Base-by-base conservation (phyloP, 1,140 invertebrate genomes). In the Spodoptera frugiperda region DNA sequence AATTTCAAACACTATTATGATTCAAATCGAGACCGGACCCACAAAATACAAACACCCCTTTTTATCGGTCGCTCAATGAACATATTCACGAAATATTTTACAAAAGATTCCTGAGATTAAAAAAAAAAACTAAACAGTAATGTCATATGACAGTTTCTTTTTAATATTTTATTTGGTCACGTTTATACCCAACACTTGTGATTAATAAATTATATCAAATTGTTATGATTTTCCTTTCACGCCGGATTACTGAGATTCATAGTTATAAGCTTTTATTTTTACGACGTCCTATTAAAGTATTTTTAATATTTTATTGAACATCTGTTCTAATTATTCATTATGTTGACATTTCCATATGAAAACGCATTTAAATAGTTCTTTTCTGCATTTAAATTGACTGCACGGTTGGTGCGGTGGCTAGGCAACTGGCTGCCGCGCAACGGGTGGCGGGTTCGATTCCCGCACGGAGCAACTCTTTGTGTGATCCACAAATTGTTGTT, bases 1-100 rank as follows among this genome's bases (percentile, higher is more conserved):
- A 93, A 92, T 93, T 92, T 90, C 84, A 85, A 91, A 91, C 89
- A 90, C 90, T 91, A 93, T 93, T 93, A 93, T 92, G 82, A 93
- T 92, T 93, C 89, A 93, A 92, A 93, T 93, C 83, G 84, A 70
- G 82, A 82, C 82, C 80, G 86, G 83, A 86, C 87, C 85, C 87
- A 90, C 88, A 86, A 89, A 82, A 91, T 86, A 89, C 85, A 86
- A 86, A 88, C 87, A 91, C 80, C 85, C 85, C 84, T 87, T 90
- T 90, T 89, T 87, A 86, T 85, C 83, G 81, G 79, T 68, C 73
- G 14, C 71, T 73, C 74, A 84, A 82, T 85, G 81, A 84, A 86
- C 78, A 86, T 79, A 87, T 90, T 90, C 82, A 90, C 88, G 81
- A 88, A 90, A 89, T 89, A 89, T 89, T 88, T 86, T 79, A 88